A percentile compares a stretch with the other conserved stretches of the same genome.
Evolutionary conservation across 1,140 invertebrate species (phyloP).

Genomic region (Gonioctena quinquepunctata): DNA sequence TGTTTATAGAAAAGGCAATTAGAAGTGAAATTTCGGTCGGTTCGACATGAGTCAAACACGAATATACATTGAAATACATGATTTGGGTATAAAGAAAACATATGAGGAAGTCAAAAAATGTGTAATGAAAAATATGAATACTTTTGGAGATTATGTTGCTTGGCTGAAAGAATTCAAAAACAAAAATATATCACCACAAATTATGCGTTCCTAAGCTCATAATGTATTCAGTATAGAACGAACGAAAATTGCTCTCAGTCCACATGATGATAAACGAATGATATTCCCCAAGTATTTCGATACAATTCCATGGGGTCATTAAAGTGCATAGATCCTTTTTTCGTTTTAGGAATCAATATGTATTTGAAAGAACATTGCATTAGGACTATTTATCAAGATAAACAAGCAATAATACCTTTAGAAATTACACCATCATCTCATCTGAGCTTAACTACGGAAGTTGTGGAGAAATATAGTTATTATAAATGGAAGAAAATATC

Average conservation of each 20-base stretch:
- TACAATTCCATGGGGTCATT: conserved; percentile 37
- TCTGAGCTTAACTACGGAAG: background rate
- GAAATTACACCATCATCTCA: background rate
- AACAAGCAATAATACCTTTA: background rate
- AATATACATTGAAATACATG: no score
- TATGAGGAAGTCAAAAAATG: no score
- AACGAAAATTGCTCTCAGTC: conserved; percentile 34
- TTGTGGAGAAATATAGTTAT: background rate
- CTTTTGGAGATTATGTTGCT: no score
- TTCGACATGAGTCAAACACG: no score
- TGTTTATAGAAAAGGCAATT: no score
- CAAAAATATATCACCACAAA: background rate
- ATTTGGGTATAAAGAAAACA: no score
- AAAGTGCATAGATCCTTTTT: conserved; percentile 2
- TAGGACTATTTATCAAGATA: background rate
- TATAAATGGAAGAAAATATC: background rate
- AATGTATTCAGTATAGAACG: conserved; percentile 31
- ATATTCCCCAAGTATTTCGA: conserved; percentile 21
- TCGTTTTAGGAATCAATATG: background rate
- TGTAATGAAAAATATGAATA: no score
- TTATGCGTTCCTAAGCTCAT: conserved; percentile 22
- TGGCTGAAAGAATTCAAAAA: no score
- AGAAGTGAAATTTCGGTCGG: no score
- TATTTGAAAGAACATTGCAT: background rate
- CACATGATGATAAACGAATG: conserved; percentile 32